phyloP scores from a whole-genome alignment of 2,888 invertebrate genomes.

The Slavum lentiscoides region DNA sequence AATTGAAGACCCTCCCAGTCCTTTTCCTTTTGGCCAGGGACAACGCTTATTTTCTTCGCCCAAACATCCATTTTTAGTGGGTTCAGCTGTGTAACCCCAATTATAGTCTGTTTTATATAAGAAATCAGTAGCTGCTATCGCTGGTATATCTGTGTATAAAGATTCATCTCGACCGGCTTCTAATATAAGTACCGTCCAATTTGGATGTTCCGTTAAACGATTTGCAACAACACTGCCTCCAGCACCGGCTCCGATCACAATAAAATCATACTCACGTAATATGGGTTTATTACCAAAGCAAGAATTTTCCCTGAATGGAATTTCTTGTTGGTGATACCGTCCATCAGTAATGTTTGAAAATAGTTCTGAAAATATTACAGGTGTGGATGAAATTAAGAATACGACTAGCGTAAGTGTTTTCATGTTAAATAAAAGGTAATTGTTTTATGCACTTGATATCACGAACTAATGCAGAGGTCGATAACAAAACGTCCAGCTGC shows the following conservation, averaged over 20 bases:
- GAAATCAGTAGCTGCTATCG: slow-evolving; percentile 61
- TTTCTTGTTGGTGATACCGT: slow-evolving; percentile 55
- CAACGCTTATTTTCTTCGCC: slow-evolving; percentile 59
- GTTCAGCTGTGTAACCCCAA: slow-evolving; percentile 73
- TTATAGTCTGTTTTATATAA: slow-evolving; percentile 68
- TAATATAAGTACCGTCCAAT: slow-evolving; percentile 68
- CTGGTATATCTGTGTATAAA: slow-evolving; percentile 66
- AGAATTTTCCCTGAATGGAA: slow-evolving; percentile 56
- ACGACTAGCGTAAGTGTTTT: slow-evolving; percentile 9
- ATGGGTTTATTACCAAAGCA: slow-evolving; percentile 56
- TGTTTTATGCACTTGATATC: slow-evolving; percentile 15
- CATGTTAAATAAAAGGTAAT: slow-evolving; percentile 8
- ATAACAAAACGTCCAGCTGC: no score
- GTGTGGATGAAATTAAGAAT: slow-evolving; percentile 33
- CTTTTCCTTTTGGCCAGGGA: slow-evolving; percentile 57
- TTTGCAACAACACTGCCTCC: slow-evolving; percentile 74
- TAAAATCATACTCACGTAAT: slow-evolving; percentile 57
- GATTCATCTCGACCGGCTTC: slow-evolving; percentile 67
- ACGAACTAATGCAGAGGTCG: no score
- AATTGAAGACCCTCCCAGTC: slow-evolving; percentile 61
- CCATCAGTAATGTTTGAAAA: slow-evolving; percentile 53
- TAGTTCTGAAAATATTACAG: slow-evolving; percentile 7
- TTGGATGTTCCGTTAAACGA: slow-evolving; percentile 68
- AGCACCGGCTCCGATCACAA: slow-evolving; percentile 69
- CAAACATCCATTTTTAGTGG: slow-evolving; percentile 66